phyloP scores from a whole-genome alignment of 2,888 invertebrate species.

The Liopterus haemorrhoidalis region DNA sequence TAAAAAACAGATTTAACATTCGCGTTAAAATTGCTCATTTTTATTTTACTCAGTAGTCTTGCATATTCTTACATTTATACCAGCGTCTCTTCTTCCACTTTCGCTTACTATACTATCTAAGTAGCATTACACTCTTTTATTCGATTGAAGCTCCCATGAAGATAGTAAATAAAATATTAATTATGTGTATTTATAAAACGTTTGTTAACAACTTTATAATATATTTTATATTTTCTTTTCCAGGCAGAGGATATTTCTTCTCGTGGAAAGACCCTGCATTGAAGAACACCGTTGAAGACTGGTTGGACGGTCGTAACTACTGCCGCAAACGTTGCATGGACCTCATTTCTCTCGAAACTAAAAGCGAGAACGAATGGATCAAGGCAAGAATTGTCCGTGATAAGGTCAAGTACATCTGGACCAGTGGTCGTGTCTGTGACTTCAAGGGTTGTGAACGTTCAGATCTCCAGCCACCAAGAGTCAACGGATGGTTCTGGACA shows the following conservation, averaged over 20 bases:
- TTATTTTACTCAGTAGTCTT: too few species aligned
- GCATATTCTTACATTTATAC: too few species aligned
- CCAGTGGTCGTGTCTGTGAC: constrained; percentile 82
- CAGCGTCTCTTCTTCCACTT: too few species aligned
- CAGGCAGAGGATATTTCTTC: constrained; percentile 77
- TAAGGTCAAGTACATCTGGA: constrained; percentile 86
- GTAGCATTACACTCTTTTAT: too few species aligned
- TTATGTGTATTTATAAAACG: too few species aligned
- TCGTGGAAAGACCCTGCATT: constrained; percentile 77
- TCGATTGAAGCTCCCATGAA: too few species aligned
- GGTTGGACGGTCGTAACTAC: constrained; percentile 78
- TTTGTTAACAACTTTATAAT: too few species aligned
- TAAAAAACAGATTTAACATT: too few species aligned
- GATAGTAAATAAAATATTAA: too few species aligned
- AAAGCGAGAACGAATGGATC: constrained; percentile 81
- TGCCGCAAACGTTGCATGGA: constrained; percentile 89
- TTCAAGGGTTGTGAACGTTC: constrained; percentile 84
- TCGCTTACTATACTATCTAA: too few species aligned
- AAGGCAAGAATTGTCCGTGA: constrained; percentile 71
- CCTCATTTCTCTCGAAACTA: constrained; percentile 77
- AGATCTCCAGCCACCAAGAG: constrained; percentile 71
- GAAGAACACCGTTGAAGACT: constrained; percentile 71
- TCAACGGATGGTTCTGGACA: constrained; percentile 93
- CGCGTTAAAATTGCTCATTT: too few species aligned
- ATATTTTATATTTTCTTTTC: too few species aligned